These are phyloP conservation scores for Neostethus bicornis DNA, from an alignment of 2,797 vertebrate species.

Conservation along the genomic window DNA sequence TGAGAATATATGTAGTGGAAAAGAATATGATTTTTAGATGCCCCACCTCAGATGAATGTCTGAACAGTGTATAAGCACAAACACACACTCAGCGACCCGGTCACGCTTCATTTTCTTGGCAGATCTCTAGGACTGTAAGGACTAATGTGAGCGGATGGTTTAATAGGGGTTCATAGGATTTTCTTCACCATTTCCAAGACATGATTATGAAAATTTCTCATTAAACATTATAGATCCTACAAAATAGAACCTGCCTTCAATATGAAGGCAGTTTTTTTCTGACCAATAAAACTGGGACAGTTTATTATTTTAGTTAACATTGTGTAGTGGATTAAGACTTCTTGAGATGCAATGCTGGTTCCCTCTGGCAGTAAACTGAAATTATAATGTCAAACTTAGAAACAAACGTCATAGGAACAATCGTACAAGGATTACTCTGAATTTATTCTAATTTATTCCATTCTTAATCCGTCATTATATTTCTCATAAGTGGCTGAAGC, in stretches of 20 bases:
- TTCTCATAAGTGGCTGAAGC: conserved; percentile 66
- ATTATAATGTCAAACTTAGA: conserved; percentile 72
- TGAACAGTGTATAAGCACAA: conserved; percentile 16
- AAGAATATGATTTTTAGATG: conserved; percentile 33
- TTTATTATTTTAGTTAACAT: conserved; percentile 42
- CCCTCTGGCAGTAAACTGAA: conserved; percentile 51
- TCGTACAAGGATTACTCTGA: conserved; percentile 71
- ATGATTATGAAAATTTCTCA: conserved; percentile 47
- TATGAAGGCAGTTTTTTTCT: conserved; percentile 24
- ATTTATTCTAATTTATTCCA: conserved; percentile 81
- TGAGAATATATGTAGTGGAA: conserved; percentile 23
- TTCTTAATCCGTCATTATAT: conserved; percentile 70
- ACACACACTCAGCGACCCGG: conserved; percentile 5
- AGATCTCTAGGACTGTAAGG: conserved; percentile 40
- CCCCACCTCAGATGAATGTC: conserved; percentile 9
- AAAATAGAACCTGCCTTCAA: conserved; percentile 39
- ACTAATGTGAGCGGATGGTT: conserved; percentile 24
- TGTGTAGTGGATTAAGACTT: conserved; percentile 33
- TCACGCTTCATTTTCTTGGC: conserved; percentile 45
- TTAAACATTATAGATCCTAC: conserved; percentile 32
- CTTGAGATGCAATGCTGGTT: conserved; percentile 38
- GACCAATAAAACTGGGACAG: conserved; percentile 24
- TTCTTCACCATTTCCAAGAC: conserved; percentile 41
- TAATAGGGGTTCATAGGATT: conserved; percentile 36
- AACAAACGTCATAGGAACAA: conserved; percentile 70